phyloP scores from a whole-genome alignment of 2,888 invertebrate species.

The Agrotis exclamationis region DNA sequence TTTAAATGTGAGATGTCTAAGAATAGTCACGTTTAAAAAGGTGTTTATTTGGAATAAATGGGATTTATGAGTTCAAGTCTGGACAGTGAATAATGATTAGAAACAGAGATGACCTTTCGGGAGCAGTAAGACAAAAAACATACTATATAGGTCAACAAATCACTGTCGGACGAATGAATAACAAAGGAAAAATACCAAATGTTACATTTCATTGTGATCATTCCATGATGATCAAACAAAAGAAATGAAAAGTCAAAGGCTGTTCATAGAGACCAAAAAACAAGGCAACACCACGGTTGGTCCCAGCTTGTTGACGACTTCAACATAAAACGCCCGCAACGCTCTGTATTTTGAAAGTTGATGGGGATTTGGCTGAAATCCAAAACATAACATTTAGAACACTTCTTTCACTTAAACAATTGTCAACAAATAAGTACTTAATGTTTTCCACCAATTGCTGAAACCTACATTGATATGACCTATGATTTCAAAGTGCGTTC shows the following conservation, averaged over 20 bases:
- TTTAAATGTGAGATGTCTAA: background rate
- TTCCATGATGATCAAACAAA: too few species aligned
- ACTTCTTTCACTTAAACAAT: slow-evolving; percentile 7
- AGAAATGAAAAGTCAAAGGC: too few species aligned
- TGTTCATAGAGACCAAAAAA: too few species aligned
- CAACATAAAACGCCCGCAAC: too few species aligned
- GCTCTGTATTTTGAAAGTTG: background rate
- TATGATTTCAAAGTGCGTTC: background rate
- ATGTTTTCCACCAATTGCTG: slow-evolving; percentile 1
- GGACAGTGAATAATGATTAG: background rate
- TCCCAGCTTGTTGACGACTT: background rate
- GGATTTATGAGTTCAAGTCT: background rate
- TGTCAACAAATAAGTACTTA: background rate
- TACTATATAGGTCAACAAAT: background rate
- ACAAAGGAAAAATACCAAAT: background rate
- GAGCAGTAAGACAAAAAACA: too few species aligned
- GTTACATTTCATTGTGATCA: background rate
- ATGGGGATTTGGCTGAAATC: background rate
- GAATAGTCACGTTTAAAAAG: slow-evolving; percentile 1
- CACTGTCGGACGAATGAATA: background rate
- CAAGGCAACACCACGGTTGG: background rate
- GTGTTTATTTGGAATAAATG: slow-evolving; percentile 16
- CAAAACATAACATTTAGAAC: background rate
- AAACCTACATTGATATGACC: slow-evolving; percentile 32
- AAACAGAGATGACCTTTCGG: too few species aligned